Evolutionary conservation across 2,888 invertebrate genomes (phyloP).

Genomic region (Nemoura dubitans): DNA sequence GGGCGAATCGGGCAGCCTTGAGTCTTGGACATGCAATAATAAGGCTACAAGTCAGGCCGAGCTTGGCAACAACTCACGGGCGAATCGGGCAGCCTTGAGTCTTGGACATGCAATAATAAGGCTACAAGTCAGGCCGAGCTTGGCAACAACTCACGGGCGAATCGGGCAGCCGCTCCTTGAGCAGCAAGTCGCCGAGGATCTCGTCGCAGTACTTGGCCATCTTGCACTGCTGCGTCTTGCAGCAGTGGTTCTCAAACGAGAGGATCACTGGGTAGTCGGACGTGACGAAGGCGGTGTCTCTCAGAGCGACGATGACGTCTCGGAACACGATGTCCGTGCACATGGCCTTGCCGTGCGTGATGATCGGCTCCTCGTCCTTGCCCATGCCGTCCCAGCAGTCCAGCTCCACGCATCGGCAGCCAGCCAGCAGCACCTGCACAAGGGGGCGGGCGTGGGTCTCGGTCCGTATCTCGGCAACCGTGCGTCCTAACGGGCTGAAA

Average conservation of each 20-base stretch:
- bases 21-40: too few relatives aligned
- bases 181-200: conserved; percentile 89
- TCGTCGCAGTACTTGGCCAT: conserved; percentile 99
- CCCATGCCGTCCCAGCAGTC: conserved; percentile 99
- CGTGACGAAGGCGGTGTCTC: conserved; percentile 98
- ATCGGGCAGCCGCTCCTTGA: conserved; percentile 88
- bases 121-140: too few relatives aligned
- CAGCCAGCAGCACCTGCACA: conserved; percentile 81
- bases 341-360: conserved; percentile 99
- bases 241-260: conserved; percentile 99
- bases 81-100: too few relatives aligned
- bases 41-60: too few relatives aligned
- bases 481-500: too few relatives aligned
- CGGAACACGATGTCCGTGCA: conserved; percentile 96
- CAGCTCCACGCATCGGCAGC: conserved; percentile 97
- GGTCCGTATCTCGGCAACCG: too few relatives aligned
- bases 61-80: too few relatives aligned
- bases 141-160: conserved; percentile 73
- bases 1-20: too few relatives aligned
- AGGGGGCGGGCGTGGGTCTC: neutral
- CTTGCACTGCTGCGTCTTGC: conserved; percentile 96
- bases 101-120: too few relatives aligned
- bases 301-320: conserved; percentile 95
- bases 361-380: conserved; percentile 98
- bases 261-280: conserved; percentile 97